Conservation (phyloP, 37 sponge, comb jelly and placozoan genomes). For the Cliona cf. orientalis region DNA sequence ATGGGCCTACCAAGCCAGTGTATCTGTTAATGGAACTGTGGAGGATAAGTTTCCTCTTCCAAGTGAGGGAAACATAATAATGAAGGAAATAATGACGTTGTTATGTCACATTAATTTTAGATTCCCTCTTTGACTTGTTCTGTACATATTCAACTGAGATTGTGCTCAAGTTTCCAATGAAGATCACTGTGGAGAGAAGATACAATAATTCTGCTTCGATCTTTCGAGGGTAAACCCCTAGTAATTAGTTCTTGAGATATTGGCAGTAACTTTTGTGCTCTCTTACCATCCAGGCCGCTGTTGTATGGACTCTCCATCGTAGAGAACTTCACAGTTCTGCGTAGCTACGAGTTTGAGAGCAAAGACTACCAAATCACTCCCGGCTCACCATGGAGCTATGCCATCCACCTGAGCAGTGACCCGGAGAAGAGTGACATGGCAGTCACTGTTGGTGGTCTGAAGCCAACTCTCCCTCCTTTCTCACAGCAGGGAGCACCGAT, state of each 20-base stretch:
- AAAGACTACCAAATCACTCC: conserved; percentile 70
- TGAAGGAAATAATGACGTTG: too few species aligned
- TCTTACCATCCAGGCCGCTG: conserved; percentile 49
- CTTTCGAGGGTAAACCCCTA: conserved; percentile 53
- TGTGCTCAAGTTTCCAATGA: conserved; percentile 32
- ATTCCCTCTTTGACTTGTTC: conserved; percentile 20
- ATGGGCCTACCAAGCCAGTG: conserved; percentile 52
- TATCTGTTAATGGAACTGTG: conserved; percentile 22
- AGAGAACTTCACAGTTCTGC: conserved; percentile 62
- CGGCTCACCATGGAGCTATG: conserved; percentile 76
- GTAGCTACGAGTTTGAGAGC: conserved; percentile 60
- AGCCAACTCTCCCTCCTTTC: conserved; percentile 36
- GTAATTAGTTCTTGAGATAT: neutral
- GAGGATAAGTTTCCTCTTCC: neutral
- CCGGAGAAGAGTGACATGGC: conserved; percentile 28
- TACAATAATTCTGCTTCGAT: conserved; percentile 75
- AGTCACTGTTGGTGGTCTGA: conserved; percentile 15
- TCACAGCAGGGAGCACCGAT: conserved; percentile 45
- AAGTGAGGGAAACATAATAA: too few species aligned
- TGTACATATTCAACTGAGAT: conserved; percentile 17
- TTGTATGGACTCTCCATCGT: conserved; percentile 65
- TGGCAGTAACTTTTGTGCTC: too few species aligned
- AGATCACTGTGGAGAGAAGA: conserved; percentile 44
- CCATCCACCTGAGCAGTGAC: conserved; percentile 45
- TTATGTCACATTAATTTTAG: conserved; percentile 1